Percentiles rank a stretch among this genome's conserved stretches.
These are phyloP conservation scores for Yponomeuta sedellus DNA, from an alignment of 2,888 invertebrate genomes.

Conservation along the genomic window DNA sequence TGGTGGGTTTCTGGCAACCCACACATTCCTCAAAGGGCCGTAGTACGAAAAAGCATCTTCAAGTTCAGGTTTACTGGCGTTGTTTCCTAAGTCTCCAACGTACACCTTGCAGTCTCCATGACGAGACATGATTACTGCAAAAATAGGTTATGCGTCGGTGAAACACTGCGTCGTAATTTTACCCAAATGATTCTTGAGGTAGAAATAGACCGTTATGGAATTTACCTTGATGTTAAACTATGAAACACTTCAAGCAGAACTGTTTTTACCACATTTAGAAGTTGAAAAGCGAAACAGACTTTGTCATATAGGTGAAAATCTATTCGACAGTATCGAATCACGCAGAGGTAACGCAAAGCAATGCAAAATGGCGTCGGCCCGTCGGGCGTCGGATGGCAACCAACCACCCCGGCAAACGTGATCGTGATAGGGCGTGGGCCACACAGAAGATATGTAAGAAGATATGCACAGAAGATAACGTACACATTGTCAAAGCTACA, in stretches of 20 bases:
- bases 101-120: conserved; percentile 96
- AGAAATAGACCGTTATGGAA: not conserved
- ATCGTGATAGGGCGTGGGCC: no score
- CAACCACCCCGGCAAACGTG: no score
- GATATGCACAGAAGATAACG: no score
- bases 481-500: no score
- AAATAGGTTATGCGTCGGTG: conserved; percentile 4
- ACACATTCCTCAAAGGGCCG: conserved; percentile 94
- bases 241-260: not conserved
- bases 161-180: conserved; percentile 4
- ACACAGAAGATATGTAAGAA: no score
- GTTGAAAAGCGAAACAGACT: not conserved
- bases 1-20: conserved; percentile 98
- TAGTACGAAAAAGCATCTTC: conserved; percentile 96
- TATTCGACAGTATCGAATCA: not conserved
- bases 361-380: not conserved
- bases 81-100: conserved; percentile 95
- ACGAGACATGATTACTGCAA: conserved; percentile 78
- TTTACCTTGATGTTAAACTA: not conserved
- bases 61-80: conserved; percentile 93
- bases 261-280: conserved; percentile 10
- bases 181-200: not conserved
- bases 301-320: not conserved
- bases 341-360: not conserved
- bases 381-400: no score